phyloP scores from a whole-genome alignment of 1,140 invertebrate species.

The Calephelis virginiensis region DNA sequence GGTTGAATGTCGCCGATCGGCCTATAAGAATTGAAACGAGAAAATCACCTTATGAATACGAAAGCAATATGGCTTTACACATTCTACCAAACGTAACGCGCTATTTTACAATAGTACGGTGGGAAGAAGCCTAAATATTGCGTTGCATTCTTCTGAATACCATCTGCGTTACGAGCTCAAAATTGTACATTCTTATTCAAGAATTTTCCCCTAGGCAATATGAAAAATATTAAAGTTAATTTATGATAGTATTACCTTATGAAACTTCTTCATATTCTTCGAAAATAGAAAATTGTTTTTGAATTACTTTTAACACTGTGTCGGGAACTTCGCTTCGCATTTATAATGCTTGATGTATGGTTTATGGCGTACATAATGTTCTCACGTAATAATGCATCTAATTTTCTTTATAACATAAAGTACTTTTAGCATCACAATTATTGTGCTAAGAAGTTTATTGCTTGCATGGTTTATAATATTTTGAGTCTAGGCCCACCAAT shows the following conservation, averaged over 20 bases:
- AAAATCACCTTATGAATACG: background rate
- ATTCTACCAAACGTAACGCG: background rate
- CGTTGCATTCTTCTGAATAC: background rate
- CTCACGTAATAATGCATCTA: background rate
- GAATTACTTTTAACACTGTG: conserved; percentile 10
- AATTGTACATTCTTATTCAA: conserved; percentile 8
- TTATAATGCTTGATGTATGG: conserved; percentile 11
- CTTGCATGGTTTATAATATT: no score
- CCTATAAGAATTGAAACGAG: background rate
- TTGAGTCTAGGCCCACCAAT: no score
- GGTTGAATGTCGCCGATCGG: no score
- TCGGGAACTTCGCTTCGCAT: background rate
- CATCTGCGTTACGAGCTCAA: background rate
- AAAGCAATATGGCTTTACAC: background rate
- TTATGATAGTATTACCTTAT: conserved; percentile 8
- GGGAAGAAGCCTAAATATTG: background rate
- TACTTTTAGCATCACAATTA: no score
- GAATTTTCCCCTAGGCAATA: conserved; percentile 1
- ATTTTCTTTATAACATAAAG: background rate
- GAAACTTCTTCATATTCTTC: conserved; percentile 9
- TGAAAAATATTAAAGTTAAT: conserved; percentile 13
- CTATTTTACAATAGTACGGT: background rate
- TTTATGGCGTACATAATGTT: background rate
- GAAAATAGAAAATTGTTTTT: conserved; percentile 16
- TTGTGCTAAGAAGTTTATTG: no score